These are phyloP conservation scores for Camponotus fellah DNA, from an alignment of 2,888 invertebrate species.

Conservation along the genomic window DNA sequence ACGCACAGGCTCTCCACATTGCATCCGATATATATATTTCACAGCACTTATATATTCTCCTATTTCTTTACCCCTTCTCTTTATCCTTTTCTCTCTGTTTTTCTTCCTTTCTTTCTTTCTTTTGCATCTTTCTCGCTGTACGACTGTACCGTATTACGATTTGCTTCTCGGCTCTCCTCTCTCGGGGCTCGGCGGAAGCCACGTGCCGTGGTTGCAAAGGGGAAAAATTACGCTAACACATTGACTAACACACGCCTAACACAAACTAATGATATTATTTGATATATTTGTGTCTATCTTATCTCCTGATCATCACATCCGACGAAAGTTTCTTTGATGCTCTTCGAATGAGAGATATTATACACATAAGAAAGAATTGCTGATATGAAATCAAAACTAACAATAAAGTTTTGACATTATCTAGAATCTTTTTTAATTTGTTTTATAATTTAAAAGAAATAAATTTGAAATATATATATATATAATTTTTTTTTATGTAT, in stretches of 20 bases:
- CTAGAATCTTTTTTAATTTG: background rate
- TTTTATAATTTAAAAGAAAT: background rate
- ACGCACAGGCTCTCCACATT: conserved; percentile 55
- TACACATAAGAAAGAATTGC: conserved; percentile 18
- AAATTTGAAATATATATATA: background rate
- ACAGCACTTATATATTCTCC: conserved; percentile 53
- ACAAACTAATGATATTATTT: conserved; percentile 65
- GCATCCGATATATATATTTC: conserved; percentile 44
- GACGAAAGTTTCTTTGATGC: conserved; percentile 19
- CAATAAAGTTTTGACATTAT: background rate
- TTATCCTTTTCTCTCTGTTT: conserved; percentile 54
- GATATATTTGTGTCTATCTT: conserved; percentile 42
- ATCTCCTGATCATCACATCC: background rate
- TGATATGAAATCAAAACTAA: background rate
- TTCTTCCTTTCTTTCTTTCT: conserved; percentile 55
- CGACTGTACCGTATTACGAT: conserved; percentile 70
- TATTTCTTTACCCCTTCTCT: conserved; percentile 43
- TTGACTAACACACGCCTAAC: conserved; percentile 83
- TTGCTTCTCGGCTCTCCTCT: conserved; percentile 85
- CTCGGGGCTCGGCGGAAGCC: conserved; percentile 86
- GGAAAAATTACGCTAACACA: conserved; percentile 80
- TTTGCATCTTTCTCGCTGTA: conserved; percentile 52
- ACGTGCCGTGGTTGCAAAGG: conserved; percentile 83
- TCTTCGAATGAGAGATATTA: background rate
- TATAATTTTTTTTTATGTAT: background rate